Evolutionary conservation across 2,113 vertebrate species (phyloP), one percentile per base, ranked within the genome.

Genomic region (Neogobius melanostomus): DNA sequence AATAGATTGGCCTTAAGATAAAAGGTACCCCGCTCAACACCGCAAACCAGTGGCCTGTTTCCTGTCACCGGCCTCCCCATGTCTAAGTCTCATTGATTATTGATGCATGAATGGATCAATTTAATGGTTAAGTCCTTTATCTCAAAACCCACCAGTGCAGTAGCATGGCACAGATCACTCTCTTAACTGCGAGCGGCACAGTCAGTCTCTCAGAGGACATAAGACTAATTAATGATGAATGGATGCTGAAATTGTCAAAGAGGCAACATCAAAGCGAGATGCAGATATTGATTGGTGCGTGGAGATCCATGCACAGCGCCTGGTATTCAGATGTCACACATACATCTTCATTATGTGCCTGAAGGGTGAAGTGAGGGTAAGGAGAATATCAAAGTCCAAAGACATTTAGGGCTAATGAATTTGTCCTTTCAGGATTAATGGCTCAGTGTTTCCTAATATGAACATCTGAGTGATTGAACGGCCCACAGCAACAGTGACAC

Each of bases 401-500:
- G 81, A 90, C 90, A 87, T 92, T 92, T 92, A 84, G 63, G 83
- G 76, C 72, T 90, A 92, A 92, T 92, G 90, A 89, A 89, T 85
- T 69, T 90, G 88, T 89, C 87, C 86, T 91, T 90, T 87, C 75
- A 79, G 71, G 88, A 92, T 88, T 91, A 88, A 77, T 72, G 61
- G 74, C 71, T 10, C 50, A 64, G 68, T 87, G 74, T 82, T 81
- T 88, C 83, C 77, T 50, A 69, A 70, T 81, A 76, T 65, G 79
- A 79, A 82, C 69, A 81, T 72, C 67, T 67, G 79, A 67, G 73
- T 78, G 11, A 66, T 81, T 49, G 67, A 52, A 57, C 62, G 57
- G 1, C 28, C 28, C 28, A 36, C 28, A 36, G 28, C 28, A 36
- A 36, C 28, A 36, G 28, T 36, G 28, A 36, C 28, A 36, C 28